phyloP scores from a whole-genome alignment of 2,888 invertebrate genomes.

The Leptinotarsa peninsularis region DNA sequence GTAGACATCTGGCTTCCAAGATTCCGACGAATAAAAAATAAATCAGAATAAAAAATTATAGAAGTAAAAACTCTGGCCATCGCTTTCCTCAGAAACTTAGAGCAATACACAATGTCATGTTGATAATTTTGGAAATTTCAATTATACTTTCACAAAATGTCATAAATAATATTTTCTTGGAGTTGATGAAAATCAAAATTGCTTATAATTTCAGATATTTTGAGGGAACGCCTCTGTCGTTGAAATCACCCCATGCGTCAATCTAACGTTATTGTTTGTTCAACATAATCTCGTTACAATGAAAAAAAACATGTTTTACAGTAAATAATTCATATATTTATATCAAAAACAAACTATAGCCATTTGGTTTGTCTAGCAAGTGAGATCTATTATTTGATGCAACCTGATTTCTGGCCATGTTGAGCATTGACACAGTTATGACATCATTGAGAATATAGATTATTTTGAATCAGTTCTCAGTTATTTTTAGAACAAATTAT shows the following conservation, averaged over 20 bases:
- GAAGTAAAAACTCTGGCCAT: too few relatives aligned
- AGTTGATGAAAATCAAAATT: too few relatives aligned
- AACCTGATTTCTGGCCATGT: constrained; percentile 31
- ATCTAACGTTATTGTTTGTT: not conserved
- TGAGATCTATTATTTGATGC: constrained; percentile 35
- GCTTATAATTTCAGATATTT: not conserved
- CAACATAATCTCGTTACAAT: constrained; percentile 8
- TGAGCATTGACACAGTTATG: constrained; percentile 32
- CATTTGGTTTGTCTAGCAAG: constrained; percentile 34
- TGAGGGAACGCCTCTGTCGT: not conserved
- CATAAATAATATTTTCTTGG: too few relatives aligned
- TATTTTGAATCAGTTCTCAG: constrained; percentile 22
- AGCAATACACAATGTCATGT: too few relatives aligned
- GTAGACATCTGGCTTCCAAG: too few relatives aligned
- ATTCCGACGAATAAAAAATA: too few relatives aligned
- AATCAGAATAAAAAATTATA: too few relatives aligned
- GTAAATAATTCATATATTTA: constrained; percentile 33
- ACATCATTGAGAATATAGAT: constrained; percentile 25
- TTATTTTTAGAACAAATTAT: constrained; percentile 36
- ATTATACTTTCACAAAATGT: too few relatives aligned
- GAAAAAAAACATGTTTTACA: not conserved
- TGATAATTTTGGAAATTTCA: too few relatives aligned
- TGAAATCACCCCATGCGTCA: not conserved
- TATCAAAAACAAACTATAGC: constrained; percentile 31
- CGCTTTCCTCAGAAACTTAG: too few relatives aligned